Base-by-base conservation (phyloP, 2,888 invertebrate species). In the Lasioglossum calceatum region DNA sequence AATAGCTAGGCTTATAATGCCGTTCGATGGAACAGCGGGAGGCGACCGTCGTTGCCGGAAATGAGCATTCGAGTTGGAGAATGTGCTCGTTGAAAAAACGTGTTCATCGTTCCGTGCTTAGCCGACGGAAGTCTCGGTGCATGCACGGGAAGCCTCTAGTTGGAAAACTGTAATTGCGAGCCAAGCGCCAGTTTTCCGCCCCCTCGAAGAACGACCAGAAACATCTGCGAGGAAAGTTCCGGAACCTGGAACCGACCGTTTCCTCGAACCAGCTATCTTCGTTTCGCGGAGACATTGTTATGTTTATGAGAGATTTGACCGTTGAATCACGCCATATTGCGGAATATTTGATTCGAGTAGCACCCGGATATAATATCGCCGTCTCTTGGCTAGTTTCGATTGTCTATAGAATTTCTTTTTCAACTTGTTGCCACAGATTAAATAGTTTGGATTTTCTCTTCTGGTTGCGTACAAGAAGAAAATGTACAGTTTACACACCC, bases 151-250 rank as follows among this genome's bases (percentile, higher is more conserved):
- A 78, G 19, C 54, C 47, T 36, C 61, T 42, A 80, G 71, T 76
- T 23, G 79, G 79, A 39, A 76, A 76, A 85, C 79, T 77, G 79
- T 84, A 84, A 85, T 85, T 84, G 85, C 85, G 36, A 58, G 27
- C 27, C 70, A 58, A 61, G 47, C 36, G 8, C 16, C 44, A 73
- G 74, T 54, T 47, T 32, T 36, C 50, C 54, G 36, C 32, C 36
- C 47, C 47, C 50, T 74, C 50, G 54, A 50, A 36, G 36, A 54
- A 74, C 74, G 74, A 1, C 54, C 36, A 12, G 74, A 54, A 74
- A 74, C 74, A 74, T 74, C 74, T 74, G 50, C 74, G 50, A 54
- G 74, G 36, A 54, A 74, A 74, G 54, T 74, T 36, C 19, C 36
- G 27, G 44, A 27, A 8, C 27, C 32, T 12, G 73, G 50, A 8